phyloP scores from a whole-genome alignment of 2,888 invertebrate species.

The Xiphydria camelus region DNA sequence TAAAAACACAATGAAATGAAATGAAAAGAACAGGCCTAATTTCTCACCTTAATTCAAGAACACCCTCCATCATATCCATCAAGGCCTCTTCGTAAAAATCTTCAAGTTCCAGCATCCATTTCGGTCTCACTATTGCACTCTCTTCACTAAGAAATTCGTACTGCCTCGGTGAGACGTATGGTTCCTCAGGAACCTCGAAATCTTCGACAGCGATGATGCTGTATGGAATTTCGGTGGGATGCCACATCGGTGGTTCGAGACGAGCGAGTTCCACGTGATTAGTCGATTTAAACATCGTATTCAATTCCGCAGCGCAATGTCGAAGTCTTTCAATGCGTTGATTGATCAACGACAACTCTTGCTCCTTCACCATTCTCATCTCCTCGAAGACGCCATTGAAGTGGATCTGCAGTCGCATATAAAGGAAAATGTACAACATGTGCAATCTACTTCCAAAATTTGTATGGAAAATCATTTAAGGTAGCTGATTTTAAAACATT shows the following conservation, averaged over 20 bases:
- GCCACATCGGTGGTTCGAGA: too few relatives aligned
- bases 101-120: constrained; percentile 62
- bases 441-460: too few relatives aligned
- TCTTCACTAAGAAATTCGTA: constrained; percentile 54
- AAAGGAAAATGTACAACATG: too few relatives aligned
- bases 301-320: constrained; percentile 65
- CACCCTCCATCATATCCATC: constrained; percentile 84
- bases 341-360: constrained; percentile 66
- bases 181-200: constrained; percentile 60
- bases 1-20: too few relatives aligned
- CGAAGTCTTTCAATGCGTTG: constrained; percentile 68
- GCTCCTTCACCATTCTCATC: constrained; percentile 66
- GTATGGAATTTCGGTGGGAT: constrained; percentile 66
- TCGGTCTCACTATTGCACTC: constrained; percentile 39
- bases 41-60: constrained; percentile 69
- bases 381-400: constrained; percentile 77
- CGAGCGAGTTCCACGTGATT: too few relatives aligned
- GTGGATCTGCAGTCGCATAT: constrained; percentile 50
- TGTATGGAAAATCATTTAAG: too few relatives aligned
- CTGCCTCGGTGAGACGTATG: constrained; percentile 57
- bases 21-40: too few relatives aligned
- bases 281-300: constrained; percentile 24
- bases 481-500: too few relatives aligned
- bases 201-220: constrained; percentile 65
- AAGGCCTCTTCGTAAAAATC: constrained; percentile 75